A percentile compares a stretch with the other conserved stretches of the same genome.
Evolutionary conservation across 1,140 invertebrate species (phyloP).

Genomic region (Eumaeus atala): DNA sequence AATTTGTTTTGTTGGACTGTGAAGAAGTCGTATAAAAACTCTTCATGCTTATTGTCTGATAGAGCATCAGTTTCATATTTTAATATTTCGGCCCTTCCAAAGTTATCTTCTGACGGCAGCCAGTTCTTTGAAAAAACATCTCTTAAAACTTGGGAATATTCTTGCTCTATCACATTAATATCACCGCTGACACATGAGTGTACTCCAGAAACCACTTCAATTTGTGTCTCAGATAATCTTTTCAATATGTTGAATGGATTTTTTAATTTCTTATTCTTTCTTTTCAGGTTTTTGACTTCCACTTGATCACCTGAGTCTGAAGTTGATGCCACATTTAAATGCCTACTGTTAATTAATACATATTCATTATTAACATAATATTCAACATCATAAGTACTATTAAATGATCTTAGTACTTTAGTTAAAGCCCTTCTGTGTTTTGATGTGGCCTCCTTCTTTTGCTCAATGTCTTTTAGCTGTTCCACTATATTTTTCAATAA

Average conservation of each 20-base stretch:
- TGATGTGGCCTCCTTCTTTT: constrained; percentile 32
- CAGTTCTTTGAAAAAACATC: constrained; percentile 38
- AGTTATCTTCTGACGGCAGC: constrained; percentile 46
- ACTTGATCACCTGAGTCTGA: constrained; percentile 45
- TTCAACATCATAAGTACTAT: constrained; percentile 49
- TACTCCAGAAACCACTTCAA: constrained; percentile 16
- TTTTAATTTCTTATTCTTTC: constrained; percentile 40
- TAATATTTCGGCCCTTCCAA: constrained; percentile 48
- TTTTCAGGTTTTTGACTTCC: constrained; percentile 24
- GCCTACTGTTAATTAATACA: constrained; percentile 40
- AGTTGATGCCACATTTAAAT: constrained; percentile 40
- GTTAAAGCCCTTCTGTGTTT: constrained; percentile 47
- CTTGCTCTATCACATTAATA: not conserved
- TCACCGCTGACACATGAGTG: not conserved
- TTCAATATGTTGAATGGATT: constrained; percentile 60
- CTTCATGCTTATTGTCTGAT: constrained; percentile 31
- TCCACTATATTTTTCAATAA: constrained; percentile 33
- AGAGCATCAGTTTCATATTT: constrained; percentile 20
- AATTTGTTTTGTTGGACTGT: constrained; percentile 35
- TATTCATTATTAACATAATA: constrained; percentile 41
- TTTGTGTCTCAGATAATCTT: constrained; percentile 36
- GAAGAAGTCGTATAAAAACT: constrained; percentile 45
- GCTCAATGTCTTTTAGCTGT: constrained; percentile 37
- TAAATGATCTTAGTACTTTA: constrained; percentile 49
- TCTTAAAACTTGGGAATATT: constrained; percentile 26